Base-by-base conservation (phyloP, 23 tunicate species). In the Pegea sp. region DNA sequence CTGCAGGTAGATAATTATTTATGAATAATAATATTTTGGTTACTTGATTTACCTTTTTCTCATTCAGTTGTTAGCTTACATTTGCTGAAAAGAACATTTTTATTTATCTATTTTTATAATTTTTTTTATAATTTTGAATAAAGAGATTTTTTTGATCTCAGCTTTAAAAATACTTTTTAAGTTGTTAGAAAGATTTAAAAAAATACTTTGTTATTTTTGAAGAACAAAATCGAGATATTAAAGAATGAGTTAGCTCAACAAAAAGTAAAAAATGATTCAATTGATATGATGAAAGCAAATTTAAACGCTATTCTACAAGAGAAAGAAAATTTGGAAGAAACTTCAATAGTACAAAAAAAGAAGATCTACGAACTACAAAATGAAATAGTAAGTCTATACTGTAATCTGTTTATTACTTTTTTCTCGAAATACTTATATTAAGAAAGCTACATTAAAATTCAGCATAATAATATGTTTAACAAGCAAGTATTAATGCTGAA, bases 191-290 rank as follows among this genome's bases (percentile, higher is more conserved):
- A 38, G 16, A 38, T 8, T 38, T 8, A 38, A 38, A 8, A 38
- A 8, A 38, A 38, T 38, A 8, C 16, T 38, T 38, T 38, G 11
- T 8, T 8, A 11, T 38, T 38, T 38, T 38, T 38, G 16, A 8
- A 72, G 80, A 57, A 64, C 28, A 71, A 74, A 58, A 66, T 74
- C 28, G 84, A 65, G 43, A 74, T 67, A 13, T 52, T 74, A 13
- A 74, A 74, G 30, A 62, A 67, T 24, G 69, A 74, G 26, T 61
- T 74, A 43, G 72, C 65, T 22, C 44, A 60, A 32, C 71, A 74
- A 30, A 74, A 66, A 23, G 28, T 24, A 38, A 74, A 74, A 50
- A 52, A 60, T 42, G 34, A 26, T 8, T 59, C 72, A 16, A 32
- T 74, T 23, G 57, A 74, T 50, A 19, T 34, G 3, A 29, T 74